phyloP scores from a whole-genome alignment of 2,797 vertebrate species.

The Mallotus villosus region DNA sequence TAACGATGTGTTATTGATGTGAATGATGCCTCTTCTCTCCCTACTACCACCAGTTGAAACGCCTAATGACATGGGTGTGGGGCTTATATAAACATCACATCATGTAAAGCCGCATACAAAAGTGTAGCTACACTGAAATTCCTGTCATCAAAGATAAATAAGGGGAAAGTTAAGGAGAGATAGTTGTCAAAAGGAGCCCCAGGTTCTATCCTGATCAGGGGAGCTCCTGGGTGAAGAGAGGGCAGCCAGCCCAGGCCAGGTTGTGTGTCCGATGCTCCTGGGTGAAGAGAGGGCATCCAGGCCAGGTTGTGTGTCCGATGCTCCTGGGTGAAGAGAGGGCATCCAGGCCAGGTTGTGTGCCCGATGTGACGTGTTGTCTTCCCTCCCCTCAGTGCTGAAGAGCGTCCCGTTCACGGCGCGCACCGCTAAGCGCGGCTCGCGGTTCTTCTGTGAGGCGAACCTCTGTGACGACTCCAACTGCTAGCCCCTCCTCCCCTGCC shows the following conservation, averaged over 20 bases:
- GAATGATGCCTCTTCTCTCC: slow-evolving; percentile 45
- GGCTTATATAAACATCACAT: slow-evolving; percentile 3
- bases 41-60: slow-evolving; percentile 31
- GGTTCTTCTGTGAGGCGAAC: slow-evolving; percentile 97
- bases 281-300: too few relatives aligned
- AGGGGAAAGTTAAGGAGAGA: neutral
- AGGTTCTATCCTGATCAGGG: too few relatives aligned
- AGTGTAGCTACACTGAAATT: neutral
- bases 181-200: neutral
- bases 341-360: slow-evolving; percentile 37
- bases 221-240: too few relatives aligned
- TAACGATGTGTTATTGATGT: slow-evolving; percentile 42
- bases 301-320: too few relatives aligned
- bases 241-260: too few relatives aligned
- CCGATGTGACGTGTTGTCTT: slow-evolving; percentile 68
- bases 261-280: too few relatives aligned
- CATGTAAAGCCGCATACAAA: neutral
- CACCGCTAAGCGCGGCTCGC: slow-evolving; percentile 96
- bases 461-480: slow-evolving; percentile 97
- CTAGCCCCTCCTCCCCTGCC: slow-evolving; percentile 79
- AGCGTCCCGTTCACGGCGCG: slow-evolving; percentile 98
- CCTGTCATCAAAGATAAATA: neutral
- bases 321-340: slow-evolving; percentile 6
- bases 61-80: slow-evolving; percentile 11
- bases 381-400: slow-evolving; percentile 87